Evolutionary conservation across 2,797 vertebrate genomes (phyloP).

Genomic region (Melanotaenia maccullochi): DNA sequence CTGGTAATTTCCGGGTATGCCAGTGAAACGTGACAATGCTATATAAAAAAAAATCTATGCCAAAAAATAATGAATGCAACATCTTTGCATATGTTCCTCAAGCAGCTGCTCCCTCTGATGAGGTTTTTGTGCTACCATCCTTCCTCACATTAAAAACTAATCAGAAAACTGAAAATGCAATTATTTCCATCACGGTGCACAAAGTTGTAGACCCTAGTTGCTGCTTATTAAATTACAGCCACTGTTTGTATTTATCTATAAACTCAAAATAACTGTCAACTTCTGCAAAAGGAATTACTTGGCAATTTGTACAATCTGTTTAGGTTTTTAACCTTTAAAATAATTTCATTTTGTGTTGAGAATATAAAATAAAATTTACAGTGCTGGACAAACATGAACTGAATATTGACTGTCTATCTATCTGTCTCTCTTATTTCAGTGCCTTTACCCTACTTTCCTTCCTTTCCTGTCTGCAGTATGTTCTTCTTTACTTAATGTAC

Average conservation of each 20-base stretch:
- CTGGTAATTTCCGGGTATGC: slow-evolving; percentile 57
- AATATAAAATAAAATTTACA: too few species aligned
- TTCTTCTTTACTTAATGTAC: slow-evolving; percentile 52
- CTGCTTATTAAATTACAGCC: slow-evolving; percentile 47
- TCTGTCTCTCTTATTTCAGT: neutral
- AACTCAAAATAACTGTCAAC: slow-evolving; percentile 58
- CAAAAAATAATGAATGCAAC: slow-evolving; percentile 45
- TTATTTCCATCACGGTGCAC: slow-evolving; percentile 15
- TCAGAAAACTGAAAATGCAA: slow-evolving; percentile 28
- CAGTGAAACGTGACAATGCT: slow-evolving; percentile 58
- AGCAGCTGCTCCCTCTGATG: slow-evolving; percentile 44
- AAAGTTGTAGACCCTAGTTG: slow-evolving; percentile 24
- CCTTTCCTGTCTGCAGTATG: neutral
- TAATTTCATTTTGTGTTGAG: too few species aligned
- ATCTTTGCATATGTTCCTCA: slow-evolving; percentile 30
- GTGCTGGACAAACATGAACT: too few species aligned
- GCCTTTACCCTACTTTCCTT: neutral
- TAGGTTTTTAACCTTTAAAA: too few species aligned
- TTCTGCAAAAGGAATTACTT: slow-evolving; percentile 12
- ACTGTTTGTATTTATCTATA: slow-evolving; percentile 56
- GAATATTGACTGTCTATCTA: neutral
- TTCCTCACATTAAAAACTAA: slow-evolving; percentile 44
- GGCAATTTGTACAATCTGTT: too few species aligned
- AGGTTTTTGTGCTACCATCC: slow-evolving; percentile 19
- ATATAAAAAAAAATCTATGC: slow-evolving; percentile 50